Evolutionary conservation across 2,797 vertebrate species (phyloP), one percentile per base, ranked within the genome.

Genomic region (Stomatorhinus walkeri): DNA sequence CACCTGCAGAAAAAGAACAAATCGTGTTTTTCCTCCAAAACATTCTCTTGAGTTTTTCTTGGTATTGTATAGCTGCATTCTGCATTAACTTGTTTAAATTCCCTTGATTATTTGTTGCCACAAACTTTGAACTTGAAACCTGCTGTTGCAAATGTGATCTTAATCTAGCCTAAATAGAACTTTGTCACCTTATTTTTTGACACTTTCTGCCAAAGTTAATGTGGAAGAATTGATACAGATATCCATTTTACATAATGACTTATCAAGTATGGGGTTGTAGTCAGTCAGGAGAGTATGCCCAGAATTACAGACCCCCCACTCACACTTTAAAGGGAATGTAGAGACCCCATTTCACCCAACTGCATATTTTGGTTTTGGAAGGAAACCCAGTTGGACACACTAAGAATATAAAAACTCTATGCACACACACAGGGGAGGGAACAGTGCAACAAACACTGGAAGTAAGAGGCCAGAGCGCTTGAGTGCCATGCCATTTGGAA

Each of bases 301-400:
- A 76, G 68, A 76, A 76, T 19, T 43, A 22, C 40, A 83, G 43
- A 14, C 4, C 19, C 12, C 79, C 79, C 79, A 83, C 40, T n/a
- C 79, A 49, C n/a, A 22, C 22, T 48, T 49, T 22, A 83, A n/a
- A 24, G 43, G 22, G 40, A 83, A 49, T 48, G 19, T 49, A 14
- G 1, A 46, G n/a, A 83, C 79, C 40, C 79, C n/a, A 83, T 22
- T 83, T 49, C 16, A 83, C 79, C 3, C 46, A 22, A 22, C 10
- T 22, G 46, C 22, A 14, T 83, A 9, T 83, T 49, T 83, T 46
- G 43, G 19, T 88, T 92, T 5, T 83, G n/a, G 43, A 49, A 46
- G 79, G 79, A 24, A 83, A 83, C 43, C 19, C 79, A 46, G 4
- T 14, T 49, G 46, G 22, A 49, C 43, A 48, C 19, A 81, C 1